Evolutionary conservation across 2,888 invertebrate species (phyloP).

Genomic region (Hypercompe scribonia): DNA sequence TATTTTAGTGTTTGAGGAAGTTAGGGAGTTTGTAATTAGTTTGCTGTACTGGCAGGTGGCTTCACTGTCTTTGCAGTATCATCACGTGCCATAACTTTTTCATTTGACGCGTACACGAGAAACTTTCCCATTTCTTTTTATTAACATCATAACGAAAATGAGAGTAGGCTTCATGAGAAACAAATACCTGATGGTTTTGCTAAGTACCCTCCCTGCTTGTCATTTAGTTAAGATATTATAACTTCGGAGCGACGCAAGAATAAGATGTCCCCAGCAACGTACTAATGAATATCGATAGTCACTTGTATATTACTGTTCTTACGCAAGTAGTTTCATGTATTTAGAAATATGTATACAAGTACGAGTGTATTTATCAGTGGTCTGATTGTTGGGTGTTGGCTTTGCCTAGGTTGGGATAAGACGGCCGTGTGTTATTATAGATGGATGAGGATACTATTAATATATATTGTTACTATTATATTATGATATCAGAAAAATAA

Average conservation of each 20-base stretch:
- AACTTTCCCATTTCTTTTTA: constrained; percentile 86
- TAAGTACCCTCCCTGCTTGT: constrained; percentile 61
- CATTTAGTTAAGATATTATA: constrained; percentile 52
- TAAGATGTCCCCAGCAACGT: constrained; percentile 39
- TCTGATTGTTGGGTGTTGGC: no score
- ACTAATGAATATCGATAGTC: constrained; percentile 44
- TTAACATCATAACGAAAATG: constrained; percentile 85
- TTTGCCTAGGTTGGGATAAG: no score
- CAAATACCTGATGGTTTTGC: constrained; percentile 77
- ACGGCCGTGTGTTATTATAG: no score
- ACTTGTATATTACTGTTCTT: constrained; percentile 31
- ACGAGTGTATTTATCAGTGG: no score
- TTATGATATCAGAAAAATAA: no score
- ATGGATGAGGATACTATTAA: no score
- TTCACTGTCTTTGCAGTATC: constrained; percentile 78
- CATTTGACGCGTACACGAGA: constrained; percentile 83
- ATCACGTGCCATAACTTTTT: constrained; percentile 86
- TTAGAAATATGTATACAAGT: no score
- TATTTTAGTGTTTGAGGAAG: constrained; percentile 85
- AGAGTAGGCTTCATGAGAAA: constrained; percentile 81
- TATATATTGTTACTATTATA: no score
- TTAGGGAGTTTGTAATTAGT: constrained; percentile 85
- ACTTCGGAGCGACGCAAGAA: constrained; percentile 42
- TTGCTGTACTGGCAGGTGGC: constrained; percentile 79
- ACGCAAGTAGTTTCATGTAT: no score